These are phyloP conservation scores for Gari tellinella DNA, from an alignment of 2,888 invertebrate species.

Conservation along the genomic window DNA sequence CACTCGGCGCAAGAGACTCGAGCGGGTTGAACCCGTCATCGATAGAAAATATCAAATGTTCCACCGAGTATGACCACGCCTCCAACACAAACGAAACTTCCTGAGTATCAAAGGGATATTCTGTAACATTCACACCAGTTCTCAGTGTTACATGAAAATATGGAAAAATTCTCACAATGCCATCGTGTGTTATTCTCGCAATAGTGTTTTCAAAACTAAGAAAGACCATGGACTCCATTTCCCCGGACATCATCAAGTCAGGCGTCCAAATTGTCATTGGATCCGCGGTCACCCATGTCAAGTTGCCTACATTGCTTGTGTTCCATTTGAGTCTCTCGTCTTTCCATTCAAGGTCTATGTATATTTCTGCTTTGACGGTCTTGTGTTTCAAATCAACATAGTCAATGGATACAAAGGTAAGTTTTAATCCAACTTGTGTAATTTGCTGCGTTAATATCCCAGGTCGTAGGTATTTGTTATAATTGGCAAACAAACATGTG, in stretches of 20 bases:
- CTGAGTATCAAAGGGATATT: conserved; percentile 43
- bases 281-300: conserved; percentile 27
- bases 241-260: conserved; percentile 18
- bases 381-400: conserved; percentile 20
- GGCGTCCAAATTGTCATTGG: conserved; percentile 39
- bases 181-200: conserved; percentile 15
- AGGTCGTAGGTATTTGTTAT: too few relatives aligned
- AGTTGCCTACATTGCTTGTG: conserved; percentile 12
- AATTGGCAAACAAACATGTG: too few relatives aligned
- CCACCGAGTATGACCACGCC: conserved; percentile 19
- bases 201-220: conserved; percentile 5
- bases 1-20: conserved; percentile 5
- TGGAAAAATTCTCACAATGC: conserved; percentile 26
- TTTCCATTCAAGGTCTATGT: conserved; percentile 37
- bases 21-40: not conserved
- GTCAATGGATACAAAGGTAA: conserved; percentile 8
- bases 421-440: too few relatives aligned
- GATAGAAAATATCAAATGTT: conserved; percentile 4
- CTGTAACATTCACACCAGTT: conserved; percentile 2
- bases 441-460: too few relatives aligned
- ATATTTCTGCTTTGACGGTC: not conserved
- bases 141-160: conserved; percentile 13
- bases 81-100: conserved; percentile 8
- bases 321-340: conserved; percentile 38
- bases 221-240: conserved; percentile 1